Base-by-base conservation (phyloP, 2,888 invertebrate genomes). In the Diarsia dahlii region DNA sequence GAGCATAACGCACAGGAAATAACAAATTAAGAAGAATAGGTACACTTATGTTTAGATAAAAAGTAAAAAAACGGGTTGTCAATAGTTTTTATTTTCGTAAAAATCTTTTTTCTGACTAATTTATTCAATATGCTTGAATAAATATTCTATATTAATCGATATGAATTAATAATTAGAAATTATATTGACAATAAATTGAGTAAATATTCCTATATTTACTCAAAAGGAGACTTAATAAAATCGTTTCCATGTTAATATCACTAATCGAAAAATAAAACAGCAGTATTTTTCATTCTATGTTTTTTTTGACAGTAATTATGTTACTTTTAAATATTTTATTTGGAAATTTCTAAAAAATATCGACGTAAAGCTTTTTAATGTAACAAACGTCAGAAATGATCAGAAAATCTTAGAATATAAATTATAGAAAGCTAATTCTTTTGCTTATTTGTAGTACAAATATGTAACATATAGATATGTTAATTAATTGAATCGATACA, bases 401-500 rank as follows among this genome's bases (percentile, higher is more conserved):
- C 71, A 69, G 62, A 69, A 79, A 76, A 71, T 50, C 23, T 60
- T 60, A 39, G 76, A 84, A 84, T 84, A 82, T 82, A 78, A 82
- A 82, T 80, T 84, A 74, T 79, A 81, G 88, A 87, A 88, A 87
- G 87, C 76, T 34, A 82, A 81, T 81, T 85, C 74, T 66, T 81
- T 70, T 39, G 80, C 56, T 85, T 77, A 86, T 86, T 89, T 84
- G 88, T 82, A 80, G 74, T 82, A 88, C 84, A 85, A 86, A 87
- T 82, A 87, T 88, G 88, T 81, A 82, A 87, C 88, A 88, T 87
- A 90, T 89, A 89, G 83, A 88, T 90, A 91, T 91, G 89, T 90
- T 92, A 93, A 93, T 93, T 94, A 93, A 93, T 93, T 91, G 91
- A 88, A 88, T 84, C 84, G 92, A 91, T 92, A 90, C 83, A 84